Percentiles rank a stretch among this genome's conserved stretches.
Conservation (phyloP, 1,140 invertebrate species). For the Ephestia elutella region DNA sequence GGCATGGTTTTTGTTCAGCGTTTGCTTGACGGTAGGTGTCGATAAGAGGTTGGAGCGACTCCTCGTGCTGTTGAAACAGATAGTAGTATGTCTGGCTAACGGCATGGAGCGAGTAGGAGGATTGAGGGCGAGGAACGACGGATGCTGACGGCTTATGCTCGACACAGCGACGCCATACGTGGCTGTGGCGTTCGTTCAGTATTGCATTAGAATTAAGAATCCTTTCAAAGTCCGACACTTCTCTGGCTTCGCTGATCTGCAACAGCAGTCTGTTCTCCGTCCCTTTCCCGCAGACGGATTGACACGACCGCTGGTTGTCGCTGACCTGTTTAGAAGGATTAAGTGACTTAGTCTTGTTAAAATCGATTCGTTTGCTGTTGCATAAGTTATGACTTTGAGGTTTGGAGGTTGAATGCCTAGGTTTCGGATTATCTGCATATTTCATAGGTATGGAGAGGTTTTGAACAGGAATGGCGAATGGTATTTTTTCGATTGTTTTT, state of each 20-base stretch:
- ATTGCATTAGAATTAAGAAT: constrained; percentile 74
- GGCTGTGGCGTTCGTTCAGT: constrained; percentile 55
- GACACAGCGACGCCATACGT: constrained; percentile 54
- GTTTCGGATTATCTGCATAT: constrained; percentile 49
- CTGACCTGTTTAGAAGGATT: constrained; percentile 64
- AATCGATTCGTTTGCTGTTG: constrained; percentile 41
- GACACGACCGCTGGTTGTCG: constrained; percentile 59
- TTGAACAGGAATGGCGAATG: constrained; percentile 53
- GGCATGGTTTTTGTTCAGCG: constrained; percentile 24
- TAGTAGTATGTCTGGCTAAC: constrained; percentile 65
- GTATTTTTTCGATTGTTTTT: constrained; percentile 49
- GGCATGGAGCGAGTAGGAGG: constrained; percentile 59
- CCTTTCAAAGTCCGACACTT: constrained; percentile 75
- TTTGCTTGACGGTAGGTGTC: constrained; percentile 44
- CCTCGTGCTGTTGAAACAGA: constrained; percentile 65
- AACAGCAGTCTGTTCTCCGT: constrained; percentile 69
- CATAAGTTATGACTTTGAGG: constrained; percentile 23
- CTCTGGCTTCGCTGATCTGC: constrained; percentile 73
- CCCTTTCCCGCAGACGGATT: constrained; percentile 52
- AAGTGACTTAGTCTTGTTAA: constrained; percentile 53
- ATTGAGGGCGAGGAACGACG: constrained; percentile 52
- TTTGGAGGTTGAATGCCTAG: constrained; percentile 55
- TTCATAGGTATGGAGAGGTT: constrained; percentile 60
- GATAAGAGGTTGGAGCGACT: constrained; percentile 57
- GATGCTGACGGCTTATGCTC: constrained; percentile 42